Percentiles rank a stretch among this genome's conserved stretches.
Evolutionary conservation across 2,888 invertebrate species (phyloP).

Genomic region (Chloroclystis v-ata): DNA sequence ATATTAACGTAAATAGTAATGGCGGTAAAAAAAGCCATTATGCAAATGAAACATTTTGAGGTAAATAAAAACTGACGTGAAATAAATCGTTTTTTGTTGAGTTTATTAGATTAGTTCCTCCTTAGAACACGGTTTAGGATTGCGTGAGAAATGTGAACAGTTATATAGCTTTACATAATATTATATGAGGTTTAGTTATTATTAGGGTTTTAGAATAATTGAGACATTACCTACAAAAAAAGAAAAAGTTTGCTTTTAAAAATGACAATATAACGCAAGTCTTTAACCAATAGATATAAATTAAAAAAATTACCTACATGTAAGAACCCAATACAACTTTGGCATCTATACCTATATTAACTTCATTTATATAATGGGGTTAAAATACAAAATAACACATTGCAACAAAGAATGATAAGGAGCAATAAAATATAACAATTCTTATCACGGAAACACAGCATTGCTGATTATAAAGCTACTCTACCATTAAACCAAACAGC

Average conservation of each 20-base stretch:
- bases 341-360: too few species aligned
- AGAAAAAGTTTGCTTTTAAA: too few species aligned
- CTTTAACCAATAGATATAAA: too few species aligned
- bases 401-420: too few species aligned
- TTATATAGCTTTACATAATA: background rate
- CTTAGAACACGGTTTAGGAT: constrained; percentile 38
- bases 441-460: background rate
- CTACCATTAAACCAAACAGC: constrained; percentile 9
- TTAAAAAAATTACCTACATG: too few species aligned
- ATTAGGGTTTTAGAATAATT: background rate
- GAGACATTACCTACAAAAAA: background rate
- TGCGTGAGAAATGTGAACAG: constrained; percentile 20
- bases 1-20: constrained; percentile 76
- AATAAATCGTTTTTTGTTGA: constrained; percentile 66
- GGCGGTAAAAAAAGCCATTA: constrained; percentile 75
- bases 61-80: constrained; percentile 74
- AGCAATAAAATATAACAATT: too few species aligned
- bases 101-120: constrained; percentile 54
- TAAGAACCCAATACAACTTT: too few species aligned
- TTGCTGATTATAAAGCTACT: constrained; percentile 2
- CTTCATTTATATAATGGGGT: too few species aligned
- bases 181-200: background rate
- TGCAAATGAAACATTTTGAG: constrained; percentile 77
- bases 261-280: too few species aligned
- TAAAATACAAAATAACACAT: background rate